Evolutionary conservation across 2,797 vertebrate genomes (phyloP), one percentile per base, ranked within the genome.

Genomic region (Pangasius krempfi): DNA sequence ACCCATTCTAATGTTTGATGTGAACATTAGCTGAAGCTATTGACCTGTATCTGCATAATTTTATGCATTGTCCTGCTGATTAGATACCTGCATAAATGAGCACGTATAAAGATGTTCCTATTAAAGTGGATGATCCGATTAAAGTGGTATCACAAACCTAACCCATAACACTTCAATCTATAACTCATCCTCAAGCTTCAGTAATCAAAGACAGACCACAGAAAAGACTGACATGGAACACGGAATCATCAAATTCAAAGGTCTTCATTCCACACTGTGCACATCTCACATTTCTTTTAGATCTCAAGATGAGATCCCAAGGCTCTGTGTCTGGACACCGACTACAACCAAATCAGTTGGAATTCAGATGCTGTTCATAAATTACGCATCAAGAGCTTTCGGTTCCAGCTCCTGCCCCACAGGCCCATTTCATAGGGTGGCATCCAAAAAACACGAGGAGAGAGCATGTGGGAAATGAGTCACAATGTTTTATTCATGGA

Each of bases 401-500:
- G 72, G 33, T 79, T 68, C 33, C 72, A 44, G 75, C n/a, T 80
- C 40, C 37, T 54, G 80, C 62, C 10, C 50, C 52, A 20, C 62
- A 80, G 64, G 81, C 33, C 37, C 62, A 81, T 54, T 85, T 88
- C 62, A 83, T 33, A 73, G 68, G 56, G 64, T 44, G 58, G 8
- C 40, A n/a, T 27, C 60, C 76, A 87, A 40, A 66, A 76, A 75
- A 18, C 56, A 83, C 60, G 33, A 75, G 56, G 44, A 84, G 10
- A 58, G 60, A 58, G 62, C 85, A 86, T 89, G 76, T 72, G 54
- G 68, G 58, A 87, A 87, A 22, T 18, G 27, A 89, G 44, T 84
- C 68, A 56, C 47, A 75, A 76, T 86, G 58, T 56, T 66, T 89
- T 75, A 82, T 86, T 86, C 40, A 86, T 83, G 47, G 40, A 79